Evolutionary conservation across 2,113 vertebrate genomes (phyloP), one percentile per base, ranked within the genome.

Genomic region (Actenoides hombroni): DNA sequence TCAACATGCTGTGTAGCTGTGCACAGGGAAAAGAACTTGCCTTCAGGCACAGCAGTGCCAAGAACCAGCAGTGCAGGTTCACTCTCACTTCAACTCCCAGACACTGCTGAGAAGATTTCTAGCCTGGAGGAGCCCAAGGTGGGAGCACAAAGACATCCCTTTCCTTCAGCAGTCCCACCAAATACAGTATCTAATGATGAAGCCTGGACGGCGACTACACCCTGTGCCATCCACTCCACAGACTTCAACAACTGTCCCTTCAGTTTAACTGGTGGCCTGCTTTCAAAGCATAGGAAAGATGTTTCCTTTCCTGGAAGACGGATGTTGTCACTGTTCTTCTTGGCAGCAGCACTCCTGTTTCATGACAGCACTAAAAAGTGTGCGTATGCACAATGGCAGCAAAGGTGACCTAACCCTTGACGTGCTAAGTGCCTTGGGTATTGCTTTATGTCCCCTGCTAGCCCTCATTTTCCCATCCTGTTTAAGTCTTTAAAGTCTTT

Each of bases 61-160:
- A 76, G 70, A 94, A 78, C n/a, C 63, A 88, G 90, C 84, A 49
- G 54, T 48, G 37, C 90, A 90, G 63, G 64, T 90, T 94, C 64
- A 56, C 46, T 63, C 16, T 85, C 39, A 40, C 70, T 57, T 68
- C 48, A 68, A 4, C 37, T 95, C 54, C 68, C 48, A 59, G 20
- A 56, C 1, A 1, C 18, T 77, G 76, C 44, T 1, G 4, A 63
- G 12, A 64, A 39, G 51, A 70, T 68, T 86, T 81, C 80, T 53
- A 88, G 90, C 83, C 51, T 70, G 56, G 37, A 94, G 84, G 42
- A 92, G 59, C 20, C 48, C 44, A 59, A 6, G 59, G 37, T 60
- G 49, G 24, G 53, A 54, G 33, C 54, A 63, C 71, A 67, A 16
- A 80, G 40, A 77, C 77, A 28, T 61, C 39, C 29, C 13, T 80